These are phyloP conservation scores for Corythoichthys haematopterus DNA, from an alignment of 2,113 vertebrate genomes.

Conservation along the genomic window DNA sequence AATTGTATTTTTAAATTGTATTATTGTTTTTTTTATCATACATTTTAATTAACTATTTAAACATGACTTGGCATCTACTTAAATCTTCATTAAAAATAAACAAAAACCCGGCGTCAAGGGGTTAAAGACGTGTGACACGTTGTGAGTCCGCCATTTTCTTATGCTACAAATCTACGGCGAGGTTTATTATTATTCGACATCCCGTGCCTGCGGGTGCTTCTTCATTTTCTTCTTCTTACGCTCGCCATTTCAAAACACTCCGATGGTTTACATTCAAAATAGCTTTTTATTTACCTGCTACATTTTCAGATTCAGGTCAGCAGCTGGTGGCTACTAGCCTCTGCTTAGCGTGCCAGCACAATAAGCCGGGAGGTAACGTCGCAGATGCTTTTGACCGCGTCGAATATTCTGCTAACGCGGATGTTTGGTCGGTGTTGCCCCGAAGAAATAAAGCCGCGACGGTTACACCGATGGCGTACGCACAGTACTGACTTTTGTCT, in stretches of 20 bases:
- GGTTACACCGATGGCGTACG: conserved; percentile 35
- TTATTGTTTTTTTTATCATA: no score
- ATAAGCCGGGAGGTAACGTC: background rate
- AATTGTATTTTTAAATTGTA: no score
- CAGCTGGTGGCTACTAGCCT: background rate
- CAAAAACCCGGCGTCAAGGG: no score
- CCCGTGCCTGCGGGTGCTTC: background rate
- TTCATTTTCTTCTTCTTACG: background rate
- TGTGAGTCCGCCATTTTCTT: background rate
- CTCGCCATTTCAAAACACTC: background rate
- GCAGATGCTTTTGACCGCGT: background rate
- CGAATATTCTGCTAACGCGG: conserved; percentile 12
- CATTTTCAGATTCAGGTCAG: background rate
- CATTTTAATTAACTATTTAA: no score
- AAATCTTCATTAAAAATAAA: no score
- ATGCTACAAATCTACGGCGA: background rate
- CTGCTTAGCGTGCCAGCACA: background rate
- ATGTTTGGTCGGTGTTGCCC: conserved; percentile 49
- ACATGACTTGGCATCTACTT: no score
- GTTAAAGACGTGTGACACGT: background rate
- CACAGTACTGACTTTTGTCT: conserved; percentile 63
- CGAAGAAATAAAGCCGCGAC: conserved; percentile 23
- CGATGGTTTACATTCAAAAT: background rate
- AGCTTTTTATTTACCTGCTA: background rate
- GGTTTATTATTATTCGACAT: background rate